phyloP scores from a whole-genome alignment of 1,140 invertebrate species.

The Diorhabda sublineata region DNA sequence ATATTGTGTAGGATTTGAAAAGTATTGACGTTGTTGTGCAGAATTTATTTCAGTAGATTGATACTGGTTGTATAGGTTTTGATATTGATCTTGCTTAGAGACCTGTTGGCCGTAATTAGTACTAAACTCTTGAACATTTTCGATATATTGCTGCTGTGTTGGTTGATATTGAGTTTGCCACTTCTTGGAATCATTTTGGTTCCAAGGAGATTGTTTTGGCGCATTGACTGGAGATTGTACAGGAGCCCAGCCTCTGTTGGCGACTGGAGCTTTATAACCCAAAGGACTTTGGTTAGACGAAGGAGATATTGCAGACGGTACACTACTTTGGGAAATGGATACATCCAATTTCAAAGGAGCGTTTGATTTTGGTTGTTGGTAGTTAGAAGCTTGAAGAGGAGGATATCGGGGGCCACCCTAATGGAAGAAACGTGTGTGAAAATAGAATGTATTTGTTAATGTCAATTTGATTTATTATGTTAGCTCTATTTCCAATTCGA shows the following conservation, averaged over 20 bases:
- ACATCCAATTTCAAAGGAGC: slow-evolving; percentile 33
- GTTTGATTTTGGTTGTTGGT: slow-evolving; percentile 24
- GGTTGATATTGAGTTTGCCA: slow-evolving; percentile 37
- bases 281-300: slow-evolving; percentile 34
- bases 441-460: too few relatives aligned
- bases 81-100: slow-evolving; percentile 17
- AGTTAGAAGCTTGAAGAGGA: slow-evolving; percentile 32
- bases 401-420: slow-evolving; percentile 39
- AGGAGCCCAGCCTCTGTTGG: slow-evolving; percentile 44
- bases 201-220: slow-evolving; percentile 30
- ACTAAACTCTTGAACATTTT: slow-evolving; percentile 37
- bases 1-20: slow-evolving; percentile 34
- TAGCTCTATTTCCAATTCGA: too few relatives aligned
- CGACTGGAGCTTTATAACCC: slow-evolving; percentile 29
- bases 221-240: slow-evolving; percentile 36
- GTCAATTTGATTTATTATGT: too few relatives aligned
- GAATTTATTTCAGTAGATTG: slow-evolving; percentile 35
- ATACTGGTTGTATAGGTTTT: slow-evolving; percentile 21
- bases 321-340: slow-evolving; percentile 21
- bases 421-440: slow-evolving; percentile 18
- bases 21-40: slow-evolving; percentile 42
- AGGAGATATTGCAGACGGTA: slow-evolving; percentile 35
- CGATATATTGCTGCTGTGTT: slow-evolving; percentile 5
- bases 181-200: not conserved
- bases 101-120: not conserved